phyloP scores from a whole-genome alignment of 1,140 invertebrate genomes.

The Bombus picipes region DNA sequence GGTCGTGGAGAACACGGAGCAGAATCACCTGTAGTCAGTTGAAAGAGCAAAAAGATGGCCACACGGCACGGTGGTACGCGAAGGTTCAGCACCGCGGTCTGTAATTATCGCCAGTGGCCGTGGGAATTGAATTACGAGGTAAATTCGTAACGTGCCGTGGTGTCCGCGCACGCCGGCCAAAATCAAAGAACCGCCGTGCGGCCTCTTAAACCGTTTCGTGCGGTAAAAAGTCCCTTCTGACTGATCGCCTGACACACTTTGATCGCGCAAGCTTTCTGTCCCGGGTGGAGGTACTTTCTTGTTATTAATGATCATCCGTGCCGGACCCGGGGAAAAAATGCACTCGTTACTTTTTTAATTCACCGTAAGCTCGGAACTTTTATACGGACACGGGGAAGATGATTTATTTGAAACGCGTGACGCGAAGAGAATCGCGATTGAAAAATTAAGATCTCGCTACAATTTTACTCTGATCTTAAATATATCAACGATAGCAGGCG shows the following conservation, averaged over 20 bases:
- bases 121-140: conserved; percentile 81
- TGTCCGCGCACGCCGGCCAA: conserved; percentile 37
- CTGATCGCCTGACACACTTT: conserved; percentile 35
- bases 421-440: background rate
- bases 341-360: conserved; percentile 13
- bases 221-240: conserved; percentile 15
- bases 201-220: background rate
- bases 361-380: background rate
- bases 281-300: conserved; percentile 5
- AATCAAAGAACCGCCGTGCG: conserved; percentile 34
- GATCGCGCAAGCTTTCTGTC: background rate
- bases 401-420: conserved; percentile 7
- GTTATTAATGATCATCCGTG: conserved; percentile 11
- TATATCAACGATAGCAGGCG: too few species aligned
- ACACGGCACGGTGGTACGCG: conserved; percentile 30
- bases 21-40: conserved; percentile 34
- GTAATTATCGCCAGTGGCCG: conserved; percentile 78
- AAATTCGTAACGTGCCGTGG: conserved; percentile 72
- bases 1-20: conserved; percentile 20
- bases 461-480: background rate
- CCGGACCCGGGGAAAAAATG: background rate
- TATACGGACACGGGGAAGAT: background rate
- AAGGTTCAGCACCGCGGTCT: conserved; percentile 54
- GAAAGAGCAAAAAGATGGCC: conserved; percentile 63
- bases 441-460: background rate